Evolutionary conservation across 1,140 invertebrate genomes (phyloP), one percentile per base, ranked within the genome.

Genomic region (Acromyrmex charruanus): DNA sequence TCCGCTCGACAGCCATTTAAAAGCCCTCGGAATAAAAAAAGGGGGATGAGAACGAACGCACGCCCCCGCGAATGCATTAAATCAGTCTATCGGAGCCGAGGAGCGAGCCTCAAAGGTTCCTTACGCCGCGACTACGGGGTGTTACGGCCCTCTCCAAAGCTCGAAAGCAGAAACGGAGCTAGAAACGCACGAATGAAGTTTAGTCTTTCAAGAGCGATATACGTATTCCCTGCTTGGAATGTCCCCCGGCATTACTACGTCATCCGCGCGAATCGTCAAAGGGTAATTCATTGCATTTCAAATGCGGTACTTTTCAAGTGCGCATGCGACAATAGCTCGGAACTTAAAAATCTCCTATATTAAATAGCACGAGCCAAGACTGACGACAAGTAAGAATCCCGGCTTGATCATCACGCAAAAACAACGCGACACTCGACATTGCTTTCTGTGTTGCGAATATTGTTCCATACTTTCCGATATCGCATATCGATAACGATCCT

Each of bases 1-100:
- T 84, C 55, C 80, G 69, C 69, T 74, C 69, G 80, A 84, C 80
- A 84, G 69, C 69, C 69, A 74, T 84, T 84, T 84, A 84, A 84
- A 82, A 84, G 69, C 49, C 25, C 39, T 84, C 28, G 80, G 69
- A 84, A 80, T 55, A 84, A 84, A 84, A 82, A 84, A 84, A 84
- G 55, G 28, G 39, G 28, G 4, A 74, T 39, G 69, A 51, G 80
- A 25, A 84, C 68, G 39, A 59, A 59, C 21, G 35, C 65, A 18
- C 66, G 25, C 55, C 68, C 55, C 18, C 69, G 55, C 80, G 69
- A 84, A 84, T 74, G 80, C 80, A 84, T 84, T 84, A 84, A 84
- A 74, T 81, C 80, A 84, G 80, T 63, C 80, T 61, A 71, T 74
- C 55, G 69, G 39, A 74, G 31, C 31, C 31, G 31, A 35, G 79